phyloP scores from a whole-genome alignment of 2,797 vertebrate species.

The Epinephelus coioides region DNA sequence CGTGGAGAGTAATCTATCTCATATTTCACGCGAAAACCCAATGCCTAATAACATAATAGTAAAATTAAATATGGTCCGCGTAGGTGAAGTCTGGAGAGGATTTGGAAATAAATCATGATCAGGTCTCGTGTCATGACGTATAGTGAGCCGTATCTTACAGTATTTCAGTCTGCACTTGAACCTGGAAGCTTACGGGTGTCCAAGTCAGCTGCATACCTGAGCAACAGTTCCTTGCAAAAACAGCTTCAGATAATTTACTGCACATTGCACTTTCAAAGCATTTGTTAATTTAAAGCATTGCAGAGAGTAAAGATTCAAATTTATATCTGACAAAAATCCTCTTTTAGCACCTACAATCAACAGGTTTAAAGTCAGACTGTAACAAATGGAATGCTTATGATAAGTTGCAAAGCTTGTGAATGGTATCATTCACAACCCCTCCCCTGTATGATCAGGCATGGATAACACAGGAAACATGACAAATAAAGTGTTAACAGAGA shows the following conservation, averaged over 20 bases:
- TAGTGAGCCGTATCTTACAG: slow-evolving; percentile 33
- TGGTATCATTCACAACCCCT: slow-evolving; percentile 6
- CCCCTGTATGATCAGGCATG: slow-evolving; percentile 21
- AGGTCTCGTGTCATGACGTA: slow-evolving; percentile 24
- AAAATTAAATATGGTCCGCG: slow-evolving; percentile 47
- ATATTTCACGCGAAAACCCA: slow-evolving; percentile 61
- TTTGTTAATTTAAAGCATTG: slow-evolving; percentile 30
- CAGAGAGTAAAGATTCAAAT: slow-evolving; percentile 21
- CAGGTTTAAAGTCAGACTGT: slow-evolving; percentile 22
- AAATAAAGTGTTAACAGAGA: slow-evolving; percentile 54
- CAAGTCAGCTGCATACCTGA: slow-evolving; percentile 54
- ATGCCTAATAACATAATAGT: slow-evolving; percentile 57
- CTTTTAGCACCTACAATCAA: slow-evolving; percentile 28
- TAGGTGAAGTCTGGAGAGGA: slow-evolving; percentile 36
- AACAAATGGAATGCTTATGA: slow-evolving; percentile 55
- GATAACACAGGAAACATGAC: slow-evolving; percentile 25
- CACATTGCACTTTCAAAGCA: slow-evolving; percentile 38
- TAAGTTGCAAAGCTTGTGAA: slow-evolving; percentile 31
- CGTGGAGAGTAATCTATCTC: slow-evolving; percentile 53
- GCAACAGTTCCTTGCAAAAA: slow-evolving; percentile 43
- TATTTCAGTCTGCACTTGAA: slow-evolving; percentile 29
- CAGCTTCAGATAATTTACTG: slow-evolving; percentile 46
- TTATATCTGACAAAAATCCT: slow-evolving; percentile 16
- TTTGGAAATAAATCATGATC: slow-evolving; percentile 52
- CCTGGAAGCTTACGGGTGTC: slow-evolving; percentile 15